Percentiles rank a stretch among this genome's conserved stretches.
These are phyloP conservation scores for Lagodon rhomboides DNA, from an alignment of 2,797 vertebrate species.

Conservation along the genomic window DNA sequence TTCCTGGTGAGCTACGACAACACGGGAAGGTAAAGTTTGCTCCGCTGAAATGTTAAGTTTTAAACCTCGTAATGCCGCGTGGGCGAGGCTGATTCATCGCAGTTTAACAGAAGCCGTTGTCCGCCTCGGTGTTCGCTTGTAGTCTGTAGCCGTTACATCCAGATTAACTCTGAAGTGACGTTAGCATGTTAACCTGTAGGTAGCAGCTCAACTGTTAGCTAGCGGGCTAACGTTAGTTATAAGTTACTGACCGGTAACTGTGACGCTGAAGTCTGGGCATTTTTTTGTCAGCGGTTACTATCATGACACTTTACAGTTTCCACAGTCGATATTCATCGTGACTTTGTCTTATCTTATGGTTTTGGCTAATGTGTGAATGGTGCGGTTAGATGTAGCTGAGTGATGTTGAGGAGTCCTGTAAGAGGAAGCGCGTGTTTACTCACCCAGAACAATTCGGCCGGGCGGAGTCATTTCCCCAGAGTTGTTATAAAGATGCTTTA, in stretches of 20 bases:
- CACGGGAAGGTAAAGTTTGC: conserved; percentile 81
- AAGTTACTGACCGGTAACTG: no score
- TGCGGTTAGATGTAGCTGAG: conserved; percentile 15
- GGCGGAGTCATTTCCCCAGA: conserved; percentile 47
- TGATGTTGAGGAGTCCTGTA: conserved; percentile 11
- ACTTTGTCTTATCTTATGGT: accelerated
- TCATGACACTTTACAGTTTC: accelerated
- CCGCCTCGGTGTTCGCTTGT: accelerated
- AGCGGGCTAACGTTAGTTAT: background rate
- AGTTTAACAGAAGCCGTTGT: accelerated
- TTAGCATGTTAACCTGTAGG: conserved; percentile 28
- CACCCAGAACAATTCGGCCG: background rate
- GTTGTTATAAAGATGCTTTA: background rate
- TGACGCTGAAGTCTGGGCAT: accelerated
- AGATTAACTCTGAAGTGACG: background rate
- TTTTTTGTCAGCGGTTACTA: background rate
- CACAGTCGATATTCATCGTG: background rate
- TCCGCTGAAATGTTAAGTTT: conserved; percentile 35
- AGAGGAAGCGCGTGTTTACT: conserved; percentile 51
- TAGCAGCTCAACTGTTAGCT: conserved; percentile 45
- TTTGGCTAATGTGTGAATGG: conserved; percentile 1
- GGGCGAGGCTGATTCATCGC: accelerated
- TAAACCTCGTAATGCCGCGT: background rate
- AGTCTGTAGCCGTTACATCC: background rate
- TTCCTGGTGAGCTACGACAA: conserved; percentile 84